phyloP scores from a whole-genome alignment of 2,888 invertebrate genomes.

The Endotricha flammealis region DNA sequence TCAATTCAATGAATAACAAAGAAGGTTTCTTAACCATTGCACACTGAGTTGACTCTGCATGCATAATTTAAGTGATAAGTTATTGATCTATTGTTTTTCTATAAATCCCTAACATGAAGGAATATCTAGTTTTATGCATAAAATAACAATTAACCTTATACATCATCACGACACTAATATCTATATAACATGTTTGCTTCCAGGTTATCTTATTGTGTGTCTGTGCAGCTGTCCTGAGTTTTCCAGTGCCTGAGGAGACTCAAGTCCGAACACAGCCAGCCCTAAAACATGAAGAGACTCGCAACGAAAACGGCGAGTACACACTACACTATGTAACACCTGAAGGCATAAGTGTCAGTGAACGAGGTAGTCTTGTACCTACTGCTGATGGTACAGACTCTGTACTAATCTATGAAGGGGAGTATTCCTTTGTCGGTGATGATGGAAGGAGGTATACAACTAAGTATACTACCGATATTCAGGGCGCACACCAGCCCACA shows the following conservation, averaged over 20 bases:
- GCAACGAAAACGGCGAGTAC: conserved; percentile 26
- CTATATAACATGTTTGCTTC: conserved; percentile 1
- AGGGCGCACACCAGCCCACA: conserved; percentile 17
- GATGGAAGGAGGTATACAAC: conserved; percentile 26
- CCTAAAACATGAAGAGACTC: conserved; percentile 21
- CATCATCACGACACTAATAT: neutral
- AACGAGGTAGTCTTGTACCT: conserved; percentile 25
- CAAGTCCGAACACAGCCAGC: conserved; percentile 7
- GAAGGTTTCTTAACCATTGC: too few species aligned
- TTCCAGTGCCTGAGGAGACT: conserved; percentile 6
- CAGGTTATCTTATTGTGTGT: conserved; percentile 11
- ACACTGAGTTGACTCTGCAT: too few species aligned
- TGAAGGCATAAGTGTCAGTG: conserved; percentile 24
- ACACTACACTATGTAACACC: conserved; percentile 28
- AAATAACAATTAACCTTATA: too few species aligned
- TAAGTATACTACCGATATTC: conserved; percentile 23
- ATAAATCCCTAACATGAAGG: too few species aligned
- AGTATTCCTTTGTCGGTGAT: conserved; percentile 23
- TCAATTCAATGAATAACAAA: too few species aligned
- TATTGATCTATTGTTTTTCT: too few species aligned
- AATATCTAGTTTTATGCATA: too few species aligned
- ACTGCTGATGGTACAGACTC: conserved; percentile 18
- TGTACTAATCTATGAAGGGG: conserved; percentile 25
- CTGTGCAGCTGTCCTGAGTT: conserved; percentile 6
- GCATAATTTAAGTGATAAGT: too few species aligned